phyloP scores from a whole-genome alignment of 2,797 vertebrate species.

The Xiphorhynchus erythropygius region DNA sequence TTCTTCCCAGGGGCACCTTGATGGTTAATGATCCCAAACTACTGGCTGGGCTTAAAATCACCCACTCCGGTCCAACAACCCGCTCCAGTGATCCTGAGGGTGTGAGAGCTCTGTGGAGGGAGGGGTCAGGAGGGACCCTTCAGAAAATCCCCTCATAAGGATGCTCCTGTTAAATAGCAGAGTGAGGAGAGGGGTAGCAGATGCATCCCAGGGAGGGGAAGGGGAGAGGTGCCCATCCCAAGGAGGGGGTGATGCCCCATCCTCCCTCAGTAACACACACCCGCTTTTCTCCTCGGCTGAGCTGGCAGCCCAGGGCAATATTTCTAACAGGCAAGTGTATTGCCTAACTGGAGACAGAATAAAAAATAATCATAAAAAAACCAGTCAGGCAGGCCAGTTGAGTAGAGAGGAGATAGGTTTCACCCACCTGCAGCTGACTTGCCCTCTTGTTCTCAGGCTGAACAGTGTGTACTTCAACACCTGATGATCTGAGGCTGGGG shows the following conservation, averaged over 20 bases:
- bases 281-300: constrained; percentile 38
- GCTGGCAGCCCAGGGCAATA: constrained; percentile 28
- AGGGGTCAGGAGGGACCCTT: neutral
- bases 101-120: rapidly evolving
- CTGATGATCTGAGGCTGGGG: neutral
- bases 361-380: constrained; percentile 62
- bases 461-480: neutral
- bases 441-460: constrained; percentile 43
- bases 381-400: constrained; percentile 6
- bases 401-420: constrained; percentile 10
- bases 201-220: neutral
- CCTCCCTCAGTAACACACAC: neutral
- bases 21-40: constrained; percentile 63
- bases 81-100: neutral
- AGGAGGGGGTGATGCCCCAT: neutral
- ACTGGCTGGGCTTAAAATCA: neutral
- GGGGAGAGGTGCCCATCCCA: neutral
- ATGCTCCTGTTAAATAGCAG: neutral
- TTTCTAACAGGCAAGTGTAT: constrained; percentile 34
- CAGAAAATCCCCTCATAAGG: neutral
- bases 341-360: constrained; percentile 40
- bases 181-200: rapidly evolving
- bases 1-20: constrained; percentile 62
- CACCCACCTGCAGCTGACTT: constrained; percentile 57
- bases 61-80: neutral